These are phyloP conservation scores for Drosophila suboccidentalis DNA, from an alignment of 2,888 invertebrate genomes.

Conservation along the genomic window DNA sequence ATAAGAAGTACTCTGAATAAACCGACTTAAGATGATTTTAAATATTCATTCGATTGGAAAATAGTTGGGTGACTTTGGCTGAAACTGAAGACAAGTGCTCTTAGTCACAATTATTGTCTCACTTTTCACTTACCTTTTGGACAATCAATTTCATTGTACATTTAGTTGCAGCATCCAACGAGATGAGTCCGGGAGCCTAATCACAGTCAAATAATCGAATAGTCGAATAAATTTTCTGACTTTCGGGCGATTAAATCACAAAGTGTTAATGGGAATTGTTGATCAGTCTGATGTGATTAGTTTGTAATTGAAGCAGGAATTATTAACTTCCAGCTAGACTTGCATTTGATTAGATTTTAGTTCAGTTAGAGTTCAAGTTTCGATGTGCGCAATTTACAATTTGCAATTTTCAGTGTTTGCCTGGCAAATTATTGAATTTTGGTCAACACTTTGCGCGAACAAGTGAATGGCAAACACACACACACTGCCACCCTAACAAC, in stretches of 20 bases:
- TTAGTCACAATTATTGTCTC: slow-evolving; percentile 4
- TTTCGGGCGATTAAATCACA: slow-evolving; percentile 17
- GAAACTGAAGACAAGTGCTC: slow-evolving; percentile 2
- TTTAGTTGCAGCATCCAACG: slow-evolving; percentile 66
- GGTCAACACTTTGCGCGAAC: slow-evolving; percentile 1
- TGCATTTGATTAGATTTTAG: slow-evolving; percentile 1
- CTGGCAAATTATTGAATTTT: slow-evolving; percentile 34
- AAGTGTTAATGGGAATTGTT: slow-evolving; percentile 13
- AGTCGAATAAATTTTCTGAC: not conserved
- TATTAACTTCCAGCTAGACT: slow-evolving; percentile 2
- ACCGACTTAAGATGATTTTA: not conserved
- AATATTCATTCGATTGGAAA: slow-evolving; percentile 13
- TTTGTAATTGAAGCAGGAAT: not conserved
- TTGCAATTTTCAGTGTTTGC: slow-evolving; percentile 8
- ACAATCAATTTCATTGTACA: slow-evolving; percentile 86
- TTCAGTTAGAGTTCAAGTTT: not conserved
- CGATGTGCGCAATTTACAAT: slow-evolving; percentile 1
- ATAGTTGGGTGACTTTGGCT: not conserved
- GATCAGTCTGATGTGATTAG: slow-evolving; percentile 2
- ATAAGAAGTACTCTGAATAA: not conserved
- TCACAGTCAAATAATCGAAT: slow-evolving; percentile 4
- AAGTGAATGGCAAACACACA: slow-evolving; percentile 7
- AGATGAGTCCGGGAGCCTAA: not conserved
- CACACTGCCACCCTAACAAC: not conserved
- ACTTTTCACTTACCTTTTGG: slow-evolving; percentile 83